These are phyloP conservation scores for Alviniconcha strummeri DNA, from an alignment of 2,888 invertebrate species.

Conservation along the genomic window DNA sequence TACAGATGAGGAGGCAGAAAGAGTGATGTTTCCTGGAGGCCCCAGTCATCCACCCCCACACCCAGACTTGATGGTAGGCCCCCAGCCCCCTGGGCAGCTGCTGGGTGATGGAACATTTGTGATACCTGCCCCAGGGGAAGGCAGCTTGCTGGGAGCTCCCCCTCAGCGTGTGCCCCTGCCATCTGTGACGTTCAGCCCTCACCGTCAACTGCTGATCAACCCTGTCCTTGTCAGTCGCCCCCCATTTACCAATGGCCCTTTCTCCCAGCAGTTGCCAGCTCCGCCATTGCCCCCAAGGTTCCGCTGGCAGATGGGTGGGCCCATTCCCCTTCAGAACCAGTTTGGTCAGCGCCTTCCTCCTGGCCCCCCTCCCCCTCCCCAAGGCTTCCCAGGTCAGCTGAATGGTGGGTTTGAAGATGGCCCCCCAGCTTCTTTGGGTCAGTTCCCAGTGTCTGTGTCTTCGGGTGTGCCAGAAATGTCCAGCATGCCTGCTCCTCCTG, in stretches of 20 bases:
- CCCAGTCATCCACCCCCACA: conserved; percentile 5
- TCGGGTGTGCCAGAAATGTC: conserved; percentile 3
- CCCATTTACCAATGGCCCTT: conserved; percentile 6
- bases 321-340: conserved; percentile 22
- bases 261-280: conserved; percentile 3
- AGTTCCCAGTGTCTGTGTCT: conserved; percentile 4
- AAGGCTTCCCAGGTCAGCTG: conserved; percentile 17
- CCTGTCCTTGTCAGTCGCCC: conserved; percentile 23
- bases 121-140: conserved; percentile 11
- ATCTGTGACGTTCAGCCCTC: conserved; percentile 18
- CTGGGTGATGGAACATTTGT: conserved; percentile 9
- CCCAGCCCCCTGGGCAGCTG: conserved; percentile 8
- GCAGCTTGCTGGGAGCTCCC: conserved; percentile 18
- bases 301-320: conserved; percentile 20
- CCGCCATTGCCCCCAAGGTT: conserved; percentile 14
- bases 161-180: conserved; percentile 16
- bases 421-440: neutral
- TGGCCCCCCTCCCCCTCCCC: conserved; percentile 14
- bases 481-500: neutral
- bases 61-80: conserved; percentile 24
- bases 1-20: conserved; percentile 25
- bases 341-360: conserved; percentile 22
- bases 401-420: conserved; percentile 11
- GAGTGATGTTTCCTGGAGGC: neutral
- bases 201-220: conserved; percentile 25